Conservation (phyloP, 2,113 vertebrate species). For the Chaetodon auriga region DNA sequence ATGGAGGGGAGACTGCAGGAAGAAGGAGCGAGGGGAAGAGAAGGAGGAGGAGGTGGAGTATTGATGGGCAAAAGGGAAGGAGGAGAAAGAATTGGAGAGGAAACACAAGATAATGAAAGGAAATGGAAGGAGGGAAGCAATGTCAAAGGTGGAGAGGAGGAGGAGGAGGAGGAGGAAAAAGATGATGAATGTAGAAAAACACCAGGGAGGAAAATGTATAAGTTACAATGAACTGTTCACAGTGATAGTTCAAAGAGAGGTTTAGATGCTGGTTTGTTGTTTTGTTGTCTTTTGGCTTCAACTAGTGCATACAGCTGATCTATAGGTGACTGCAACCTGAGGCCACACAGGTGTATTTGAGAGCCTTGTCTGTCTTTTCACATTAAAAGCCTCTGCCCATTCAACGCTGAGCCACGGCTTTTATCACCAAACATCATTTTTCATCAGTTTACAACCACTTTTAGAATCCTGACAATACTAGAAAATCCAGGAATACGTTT, state of each 20-base stretch:
- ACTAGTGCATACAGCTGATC: constrained; percentile 16
- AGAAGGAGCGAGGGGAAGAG: not conserved
- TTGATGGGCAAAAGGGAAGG: not conserved
- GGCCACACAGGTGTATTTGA: constrained; percentile 3
- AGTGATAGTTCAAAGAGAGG: not conserved
- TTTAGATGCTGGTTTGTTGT: not conserved
- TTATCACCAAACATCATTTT: not conserved
- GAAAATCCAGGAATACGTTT: not conserved
- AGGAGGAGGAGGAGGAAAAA: not conserved
- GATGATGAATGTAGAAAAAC: not conserved
- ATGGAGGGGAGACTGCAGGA: constrained; percentile 61
- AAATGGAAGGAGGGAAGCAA: not conserved
- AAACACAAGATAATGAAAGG: not conserved
- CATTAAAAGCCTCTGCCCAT: constrained; percentile 24
- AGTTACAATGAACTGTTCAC: not conserved
- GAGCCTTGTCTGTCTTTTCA: constrained; percentile 37
- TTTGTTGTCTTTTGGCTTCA: constrained; percentile 17
- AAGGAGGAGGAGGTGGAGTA: not conserved
- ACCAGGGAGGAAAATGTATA: not conserved
- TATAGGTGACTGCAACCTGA: constrained; percentile 56
- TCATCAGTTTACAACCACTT: not conserved
- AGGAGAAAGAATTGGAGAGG: not conserved
- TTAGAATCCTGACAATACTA: not conserved
- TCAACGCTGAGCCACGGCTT: not conserved
- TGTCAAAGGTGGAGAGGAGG: not conserved